A percentile compares a stretch with the other conserved stretches of the same genome.
These are phyloP conservation scores for Anas flavirostris DNA, from an alignment of 2,797 vertebrate species.

Conservation along the genomic window DNA sequence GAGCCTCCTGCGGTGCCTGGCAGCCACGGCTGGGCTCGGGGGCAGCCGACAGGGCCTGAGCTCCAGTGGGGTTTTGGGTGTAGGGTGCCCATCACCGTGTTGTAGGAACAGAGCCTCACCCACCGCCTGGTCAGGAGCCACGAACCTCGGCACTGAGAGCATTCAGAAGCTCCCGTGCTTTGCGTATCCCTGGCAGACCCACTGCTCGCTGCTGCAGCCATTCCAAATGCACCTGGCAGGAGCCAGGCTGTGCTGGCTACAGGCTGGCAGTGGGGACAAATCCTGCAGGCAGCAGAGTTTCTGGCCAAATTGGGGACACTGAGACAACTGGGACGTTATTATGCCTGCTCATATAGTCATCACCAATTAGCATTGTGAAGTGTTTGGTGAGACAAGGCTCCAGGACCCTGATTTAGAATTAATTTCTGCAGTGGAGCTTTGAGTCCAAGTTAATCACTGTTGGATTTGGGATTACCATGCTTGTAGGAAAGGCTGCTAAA, in stretches of 20 bases:
- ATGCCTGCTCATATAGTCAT: not conserved
- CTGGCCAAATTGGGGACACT: not conserved
- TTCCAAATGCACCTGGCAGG: not conserved
- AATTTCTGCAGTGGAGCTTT: constrained; percentile 54
- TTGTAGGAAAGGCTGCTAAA: constrained; percentile 55
- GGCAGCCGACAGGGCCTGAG: not conserved
- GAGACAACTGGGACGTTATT: not conserved
- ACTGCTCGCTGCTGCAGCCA: rapidly evolving
- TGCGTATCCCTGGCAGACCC: rapidly evolving
- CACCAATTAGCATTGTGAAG: not conserved
- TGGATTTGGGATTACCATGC: constrained; percentile 65
- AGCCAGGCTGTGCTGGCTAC: not conserved
- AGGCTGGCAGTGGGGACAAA: not conserved
- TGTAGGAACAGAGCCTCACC: not conserved
- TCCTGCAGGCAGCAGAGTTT: not conserved
- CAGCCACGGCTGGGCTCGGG: not conserved
- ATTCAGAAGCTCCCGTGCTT: not conserved
- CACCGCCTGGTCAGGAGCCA: not conserved
- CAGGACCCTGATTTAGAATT: constrained; percentile 48
- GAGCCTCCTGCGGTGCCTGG: no score
- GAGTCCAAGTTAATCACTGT: constrained; percentile 56
- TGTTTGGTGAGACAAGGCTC: constrained; percentile 27
- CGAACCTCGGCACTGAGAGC: rapidly evolving
- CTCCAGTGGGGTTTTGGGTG: not conserved
- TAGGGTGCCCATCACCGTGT: not conserved